Percentiles rank a stretch among this genome's conserved stretches.
Conservation (phyloP, 2,113 vertebrate species). For the Rhinichthys klamathensis region DNA sequence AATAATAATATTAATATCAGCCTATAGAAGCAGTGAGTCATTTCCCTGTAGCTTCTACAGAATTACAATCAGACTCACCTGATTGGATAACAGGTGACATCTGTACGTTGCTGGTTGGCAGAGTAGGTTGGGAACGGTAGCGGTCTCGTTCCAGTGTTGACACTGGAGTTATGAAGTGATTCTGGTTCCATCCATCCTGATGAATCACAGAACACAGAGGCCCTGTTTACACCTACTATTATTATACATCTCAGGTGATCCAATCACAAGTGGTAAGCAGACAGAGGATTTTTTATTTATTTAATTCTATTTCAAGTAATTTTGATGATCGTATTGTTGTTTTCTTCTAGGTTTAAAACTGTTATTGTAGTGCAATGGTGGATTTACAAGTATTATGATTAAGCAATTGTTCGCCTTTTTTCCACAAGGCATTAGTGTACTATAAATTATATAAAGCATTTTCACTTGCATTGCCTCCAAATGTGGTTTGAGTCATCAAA, state of each 20-base stretch:
- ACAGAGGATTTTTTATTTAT: neutral
- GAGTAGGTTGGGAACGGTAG: conserved; percentile 94
- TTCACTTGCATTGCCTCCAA: too few relatives aligned
- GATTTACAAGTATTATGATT: neutral
- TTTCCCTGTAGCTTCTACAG: neutral
- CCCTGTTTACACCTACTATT: neutral
- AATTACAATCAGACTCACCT: conserved; percentile 76
- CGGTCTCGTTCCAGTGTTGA: conserved; percentile 94
- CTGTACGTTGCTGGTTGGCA: conserved; percentile 92
- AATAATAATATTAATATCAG: neutral
- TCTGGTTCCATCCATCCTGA: conserved; percentile 98
- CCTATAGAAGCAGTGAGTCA: neutral
- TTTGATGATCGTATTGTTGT: neutral
- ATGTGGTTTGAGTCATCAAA: too few relatives aligned
- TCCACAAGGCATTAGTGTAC: neutral
- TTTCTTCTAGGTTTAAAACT: neutral
- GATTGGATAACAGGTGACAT: conserved; percentile 95
- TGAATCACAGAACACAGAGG: conserved; percentile 42
- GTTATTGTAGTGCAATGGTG: neutral
- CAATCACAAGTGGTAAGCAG: neutral
- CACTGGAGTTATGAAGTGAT: conserved; percentile 95
- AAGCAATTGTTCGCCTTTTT: neutral
- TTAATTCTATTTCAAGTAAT: neutral
- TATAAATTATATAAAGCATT: neutral
- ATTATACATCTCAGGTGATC: neutral